Evolutionary conservation across 2,888 invertebrate genomes (phyloP), one percentile per base, ranked within the genome.

Genomic region (Nyleta sp.): DNA sequence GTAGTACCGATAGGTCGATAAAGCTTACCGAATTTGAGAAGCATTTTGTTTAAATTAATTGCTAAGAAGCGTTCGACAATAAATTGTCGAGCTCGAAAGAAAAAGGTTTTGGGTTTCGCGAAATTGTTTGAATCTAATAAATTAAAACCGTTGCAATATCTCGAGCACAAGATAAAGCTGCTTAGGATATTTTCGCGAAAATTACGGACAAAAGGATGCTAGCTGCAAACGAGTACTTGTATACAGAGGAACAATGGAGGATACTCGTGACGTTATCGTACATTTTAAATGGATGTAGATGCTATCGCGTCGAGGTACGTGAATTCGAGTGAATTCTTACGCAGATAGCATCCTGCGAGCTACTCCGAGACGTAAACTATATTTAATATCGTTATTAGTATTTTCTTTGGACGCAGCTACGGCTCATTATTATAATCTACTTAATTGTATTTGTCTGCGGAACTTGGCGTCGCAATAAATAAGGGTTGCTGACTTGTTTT

Each of bases 171-270:
- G 82, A 83, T 72, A 77, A 82, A 83, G 81, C 80, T 81, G 81
- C 82, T 84, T 85, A 83, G 81, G 82, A 82, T 80, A 83, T 86
- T 88, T 86, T 86, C 85, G 86, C 82, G 86, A 87, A 86, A 83
- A 87, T 84, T 80, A 82, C 74, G 83, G 81, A 87, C 85, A 85
- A 87, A 85, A 82, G 84, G 78, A 73, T 83, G 86, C 83, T 85
- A 85, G 83, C 84, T 59, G 74, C 81, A 80, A 80, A 74, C 82
- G 76, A 74, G 80, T 78, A 70, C 80, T 81, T 81, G 81, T 83
- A 82, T 78, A 13, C 38, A 59, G 78, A 82, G 68, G 48, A 84
- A 88, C 88, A 87, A 88, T 87, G 72, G 83, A 71, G 80, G 71
- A 77, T 78, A 68, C 67, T 75, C 75, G 82, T 64, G 82, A 84